Evolutionary conservation across 2,888 invertebrate species (phyloP).

Genomic region (Cyclophora punctaria): DNA sequence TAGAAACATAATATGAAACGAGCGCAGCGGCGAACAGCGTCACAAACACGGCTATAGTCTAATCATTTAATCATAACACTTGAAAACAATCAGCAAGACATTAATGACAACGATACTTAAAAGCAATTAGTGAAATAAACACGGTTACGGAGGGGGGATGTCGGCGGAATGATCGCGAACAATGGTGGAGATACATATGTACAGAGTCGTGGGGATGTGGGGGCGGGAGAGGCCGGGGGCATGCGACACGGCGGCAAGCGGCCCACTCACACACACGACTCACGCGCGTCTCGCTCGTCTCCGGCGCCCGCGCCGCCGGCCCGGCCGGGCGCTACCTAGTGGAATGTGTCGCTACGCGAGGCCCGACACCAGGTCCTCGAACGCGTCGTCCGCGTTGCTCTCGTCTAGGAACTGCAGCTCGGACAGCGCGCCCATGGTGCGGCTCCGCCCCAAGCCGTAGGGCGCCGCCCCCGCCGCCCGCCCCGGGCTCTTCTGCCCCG

Average conservation of each 20-base stretch:
- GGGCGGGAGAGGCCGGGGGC: conserved; percentile 25
- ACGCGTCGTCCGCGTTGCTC: conserved; percentile 89
- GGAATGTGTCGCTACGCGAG: conserved; percentile 68
- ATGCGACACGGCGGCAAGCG: conserved; percentile 46
- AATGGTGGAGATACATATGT: conserved; percentile 34
- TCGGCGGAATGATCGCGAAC: conserved; percentile 50
- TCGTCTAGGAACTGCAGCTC: conserved; percentile 81
- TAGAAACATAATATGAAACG: conserved; percentile 14
- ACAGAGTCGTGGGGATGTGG: conserved; percentile 42
- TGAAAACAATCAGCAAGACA: conserved; percentile 62
- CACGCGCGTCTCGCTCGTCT: conserved; percentile 70
- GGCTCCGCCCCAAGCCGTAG: conserved; percentile 80
- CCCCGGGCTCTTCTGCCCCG: conserved; percentile 36
- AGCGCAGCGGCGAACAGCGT: background rate
- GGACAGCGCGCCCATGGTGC: conserved; percentile 84
- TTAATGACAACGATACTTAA: conserved; percentile 44
- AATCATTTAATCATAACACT: conserved; percentile 43
- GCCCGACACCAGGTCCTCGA: conserved; percentile 87
- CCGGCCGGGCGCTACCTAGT: conserved; percentile 44
- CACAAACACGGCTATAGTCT: conserved; percentile 22
- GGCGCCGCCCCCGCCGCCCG: conserved; percentile 29
- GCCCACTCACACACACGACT: conserved; percentile 73
- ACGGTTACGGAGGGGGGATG: conserved; percentile 49
- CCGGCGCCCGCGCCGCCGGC: conserved; percentile 11
- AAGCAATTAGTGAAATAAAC: conserved; percentile 72